Evolutionary conservation across 2,113 vertebrate genomes (phyloP).

Genomic region (Lepus europaeus): DNA sequence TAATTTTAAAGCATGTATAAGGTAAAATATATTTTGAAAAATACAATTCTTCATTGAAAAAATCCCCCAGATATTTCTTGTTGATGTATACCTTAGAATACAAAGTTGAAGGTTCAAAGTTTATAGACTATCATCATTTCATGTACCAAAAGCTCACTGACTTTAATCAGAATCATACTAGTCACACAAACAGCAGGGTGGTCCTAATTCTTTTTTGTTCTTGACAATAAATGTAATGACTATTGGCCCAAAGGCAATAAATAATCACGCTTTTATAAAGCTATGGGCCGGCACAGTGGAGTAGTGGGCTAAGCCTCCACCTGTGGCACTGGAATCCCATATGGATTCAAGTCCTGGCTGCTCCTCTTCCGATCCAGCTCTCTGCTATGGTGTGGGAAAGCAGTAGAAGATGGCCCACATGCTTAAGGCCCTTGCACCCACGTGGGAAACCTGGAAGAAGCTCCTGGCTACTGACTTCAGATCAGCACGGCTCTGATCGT

Average conservation of each 20-base stretch:
- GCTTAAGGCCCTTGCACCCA: too few relatives aligned
- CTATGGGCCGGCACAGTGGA: too few relatives aligned
- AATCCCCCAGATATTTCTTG: not conserved
- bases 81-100: not conserved
- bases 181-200: conserved; percentile 14
- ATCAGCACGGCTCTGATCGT: too few relatives aligned
- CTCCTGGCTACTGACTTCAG: too few relatives aligned
- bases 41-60: not conserved
- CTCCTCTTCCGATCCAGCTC: too few relatives aligned
- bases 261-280: conserved; percentile 32
- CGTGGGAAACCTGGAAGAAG: too few relatives aligned
- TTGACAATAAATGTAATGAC: conserved; percentile 28
- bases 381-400: too few relatives aligned
- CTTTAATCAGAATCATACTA: conserved; percentile 37
- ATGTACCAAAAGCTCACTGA: not conserved
- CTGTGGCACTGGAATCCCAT: too few relatives aligned
- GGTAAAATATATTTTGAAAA: conserved; percentile 35
- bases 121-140: conserved; percentile 34
- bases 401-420: too few relatives aligned
- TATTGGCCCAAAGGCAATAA: conserved; percentile 32
- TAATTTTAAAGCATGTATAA: conserved; percentile 3
- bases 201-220: not conserved
- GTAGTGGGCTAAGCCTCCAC: too few relatives aligned
- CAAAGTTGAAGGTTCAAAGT: conserved; percentile 12
- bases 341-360: too few relatives aligned